Evolutionary conservation across 2,797 vertebrate genomes (phyloP), one percentile per base, ranked within the genome.

Genomic region (Hipposideros larvatus): DNA sequence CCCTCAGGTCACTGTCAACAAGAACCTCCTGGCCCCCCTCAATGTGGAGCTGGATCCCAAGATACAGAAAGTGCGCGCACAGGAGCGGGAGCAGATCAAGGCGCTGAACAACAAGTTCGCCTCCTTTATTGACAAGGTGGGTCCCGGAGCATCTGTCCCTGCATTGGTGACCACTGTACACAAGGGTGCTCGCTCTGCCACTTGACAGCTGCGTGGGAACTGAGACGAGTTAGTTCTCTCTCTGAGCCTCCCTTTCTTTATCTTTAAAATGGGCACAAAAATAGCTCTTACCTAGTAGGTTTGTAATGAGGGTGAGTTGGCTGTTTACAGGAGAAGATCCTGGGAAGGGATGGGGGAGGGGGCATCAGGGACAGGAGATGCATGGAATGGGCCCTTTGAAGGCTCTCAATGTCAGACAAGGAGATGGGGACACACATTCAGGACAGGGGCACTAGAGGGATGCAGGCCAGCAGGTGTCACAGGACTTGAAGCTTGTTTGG

Each of bases 31-130:
- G 97, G 96, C 98, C 18, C 99, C 99, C 15, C 94, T 99, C 93
- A 98, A 98, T 41, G 96, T 99, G 97, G 99, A 99, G 94, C 98
- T 99, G 43, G 99, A 99, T 98, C 98, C 97, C 0, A 97, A 96
- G 97, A 99, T 99, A 97, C 99, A 99, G 80, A 96, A 82, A 6
- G 90, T 99, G 96, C 98, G 98, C 55, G 97, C 98, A 21, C 98
- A 99, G 73, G 99, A 99, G 98, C 99, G 99, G 79, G 99, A 99
- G 77, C 98, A 99, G 98, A 99, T 99, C 98, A 99, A 99, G 98
- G 98, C 95, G 13, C 98, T 99, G 77, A 99, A 99, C 98, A 99
- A 99, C 98, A 99, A 99, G 68, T 99, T 99, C 6, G 99, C 99
- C 55, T 98, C 98, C n/a, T 99, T 99, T 98, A 99, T 99, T 0